Percentiles rank a stretch among this genome's conserved stretches.
phyloP scores from a whole-genome alignment of 2,888 invertebrate species.

The Drosophila sordidula region DNA sequence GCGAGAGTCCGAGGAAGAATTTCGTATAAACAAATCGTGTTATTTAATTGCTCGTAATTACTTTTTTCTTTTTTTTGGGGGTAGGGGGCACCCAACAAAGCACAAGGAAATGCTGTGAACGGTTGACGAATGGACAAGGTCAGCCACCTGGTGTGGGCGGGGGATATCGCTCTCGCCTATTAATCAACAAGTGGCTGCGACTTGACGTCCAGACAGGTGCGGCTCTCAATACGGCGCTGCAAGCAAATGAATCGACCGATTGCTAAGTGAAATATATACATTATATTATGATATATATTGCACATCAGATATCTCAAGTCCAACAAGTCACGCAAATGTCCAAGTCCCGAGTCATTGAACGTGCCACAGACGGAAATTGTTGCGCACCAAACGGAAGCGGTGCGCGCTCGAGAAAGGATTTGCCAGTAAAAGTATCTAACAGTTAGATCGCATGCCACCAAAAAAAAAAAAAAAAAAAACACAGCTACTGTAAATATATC shows the following conservation, averaged over 20 bases:
- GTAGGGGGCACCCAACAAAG: constrained; percentile 41
- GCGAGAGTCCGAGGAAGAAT: constrained; percentile 5
- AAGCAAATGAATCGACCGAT: constrained; percentile 45
- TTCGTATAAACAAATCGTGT: constrained; percentile 20
- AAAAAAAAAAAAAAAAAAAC: background rate
- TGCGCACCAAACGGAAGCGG: constrained; percentile 57
- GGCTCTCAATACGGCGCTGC: constrained; percentile 20
- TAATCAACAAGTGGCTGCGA: constrained; percentile 69
- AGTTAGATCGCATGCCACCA: constrained; percentile 62
- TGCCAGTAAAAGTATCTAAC: constrained; percentile 57
- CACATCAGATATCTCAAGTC: constrained; percentile 48
- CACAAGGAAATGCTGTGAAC: constrained; percentile 58
- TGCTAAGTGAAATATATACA: constrained; percentile 30
- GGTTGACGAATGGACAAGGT: constrained; percentile 52
- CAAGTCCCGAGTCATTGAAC: constrained; percentile 65
- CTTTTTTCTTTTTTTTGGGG: constrained; percentile 13
- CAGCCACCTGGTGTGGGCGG: constrained; percentile 54
- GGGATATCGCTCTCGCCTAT: constrained; percentile 47
- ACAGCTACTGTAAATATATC: constrained; percentile 32
- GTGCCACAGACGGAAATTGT: constrained; percentile 50
- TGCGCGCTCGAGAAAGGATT: constrained; percentile 49
- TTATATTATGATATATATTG: constrained; percentile 21
- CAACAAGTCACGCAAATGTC: constrained; percentile 67
- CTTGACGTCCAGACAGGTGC: constrained; percentile 61
- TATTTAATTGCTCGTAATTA: constrained; percentile 28